Base-by-base conservation (phyloP, 2,797 vertebrate genomes). In the Carduelis carduelis region DNA sequence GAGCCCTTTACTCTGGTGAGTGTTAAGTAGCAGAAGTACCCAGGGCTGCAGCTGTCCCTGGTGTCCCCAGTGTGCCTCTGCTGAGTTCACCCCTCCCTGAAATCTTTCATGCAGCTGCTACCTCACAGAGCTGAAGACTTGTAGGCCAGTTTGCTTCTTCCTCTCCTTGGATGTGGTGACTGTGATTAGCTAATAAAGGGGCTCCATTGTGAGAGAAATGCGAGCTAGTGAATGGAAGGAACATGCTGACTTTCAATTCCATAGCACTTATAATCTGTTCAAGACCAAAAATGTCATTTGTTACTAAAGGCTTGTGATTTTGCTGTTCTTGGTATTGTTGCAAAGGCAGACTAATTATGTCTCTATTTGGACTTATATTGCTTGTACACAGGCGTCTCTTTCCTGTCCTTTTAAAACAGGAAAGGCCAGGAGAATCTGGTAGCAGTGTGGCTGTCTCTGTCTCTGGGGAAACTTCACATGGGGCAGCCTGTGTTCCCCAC, bases 161-260 rank as follows among this genome's bases (percentile, higher is more conserved):
- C n/a, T 16, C 64, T 92, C 27, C n/a, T 71, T 84, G 59, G 74
- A 91, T 93, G 70, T 90, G 76, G 65, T 93, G 90, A 27, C 61
- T 85, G 74, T 92, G 80, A 94, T 65, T 90, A 88, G 52, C 88
- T 94, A 57, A 64, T 93, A 85, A 77, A 83, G 43, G 59, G 30
- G 26, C 39, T 85, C 66, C 84, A 86, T 74, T 93, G 92, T 93
- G 92, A 96, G 72, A 94, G 84, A 92, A 95, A 77, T 92, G 84
- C 41, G 55, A 95, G 65, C 85, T 61, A 89, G 81, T 96, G 90
- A 96, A 96, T 94, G 88, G 88, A 81, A 95, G 68, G 85, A 94
- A 94, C 94, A 96, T 60, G 78, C 89, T 94, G 95, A 96, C 93
- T 94, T 75, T 79, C 60, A 91, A 23, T 91, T 91, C 82, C 53